Conservation (phyloP, 2,888 invertebrate genomes). For the Maniola hyperantus region DNA sequence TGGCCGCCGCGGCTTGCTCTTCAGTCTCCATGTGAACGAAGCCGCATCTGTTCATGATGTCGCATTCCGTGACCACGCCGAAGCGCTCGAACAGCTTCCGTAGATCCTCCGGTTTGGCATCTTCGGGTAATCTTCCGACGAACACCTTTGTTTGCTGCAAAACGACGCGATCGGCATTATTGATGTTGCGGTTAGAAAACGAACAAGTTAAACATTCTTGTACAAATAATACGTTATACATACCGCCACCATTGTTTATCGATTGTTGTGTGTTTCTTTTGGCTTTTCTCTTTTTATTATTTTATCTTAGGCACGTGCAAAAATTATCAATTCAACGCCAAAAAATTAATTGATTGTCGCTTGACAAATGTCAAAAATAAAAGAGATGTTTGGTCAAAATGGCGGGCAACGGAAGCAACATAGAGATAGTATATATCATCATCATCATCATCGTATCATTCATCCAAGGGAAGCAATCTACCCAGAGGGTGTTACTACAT, state of each 20-base stretch:
- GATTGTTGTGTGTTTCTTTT: not conserved
- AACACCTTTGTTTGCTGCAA: slow-evolving; percentile 92
- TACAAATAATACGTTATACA: slow-evolving; percentile 46
- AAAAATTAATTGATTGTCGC: no score
- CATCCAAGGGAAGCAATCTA: no score
- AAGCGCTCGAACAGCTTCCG: slow-evolving; percentile 92
- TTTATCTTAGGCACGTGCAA: not conserved
- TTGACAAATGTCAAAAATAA: not conserved
- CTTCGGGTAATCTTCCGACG: slow-evolving; percentile 94
- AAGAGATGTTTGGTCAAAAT: not conserved
- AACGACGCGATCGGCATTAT: slow-evolving; percentile 29
- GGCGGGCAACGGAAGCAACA: no score
- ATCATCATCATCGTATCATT: no score
- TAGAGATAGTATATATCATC: no score
- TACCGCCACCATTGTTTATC: slow-evolving; percentile 73
- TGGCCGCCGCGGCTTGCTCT: slow-evolving; percentile 91
- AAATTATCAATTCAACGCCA: not conserved
- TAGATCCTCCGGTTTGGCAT: slow-evolving; percentile 91
- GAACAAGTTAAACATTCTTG: not conserved
- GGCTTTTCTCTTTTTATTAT: not conserved
- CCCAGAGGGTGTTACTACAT: no score
- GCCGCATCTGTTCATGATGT: slow-evolving; percentile 96
- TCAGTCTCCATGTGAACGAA: slow-evolving; percentile 95
- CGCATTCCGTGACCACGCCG: slow-evolving; percentile 95
- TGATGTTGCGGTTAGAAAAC: not conserved